Percentiles rank a stretch among this genome's conserved stretches.
These are phyloP conservation scores for Phrynosoma blainvillii DNA, from an alignment of 2,113 vertebrate genomes.

Conservation along the genomic window DNA sequence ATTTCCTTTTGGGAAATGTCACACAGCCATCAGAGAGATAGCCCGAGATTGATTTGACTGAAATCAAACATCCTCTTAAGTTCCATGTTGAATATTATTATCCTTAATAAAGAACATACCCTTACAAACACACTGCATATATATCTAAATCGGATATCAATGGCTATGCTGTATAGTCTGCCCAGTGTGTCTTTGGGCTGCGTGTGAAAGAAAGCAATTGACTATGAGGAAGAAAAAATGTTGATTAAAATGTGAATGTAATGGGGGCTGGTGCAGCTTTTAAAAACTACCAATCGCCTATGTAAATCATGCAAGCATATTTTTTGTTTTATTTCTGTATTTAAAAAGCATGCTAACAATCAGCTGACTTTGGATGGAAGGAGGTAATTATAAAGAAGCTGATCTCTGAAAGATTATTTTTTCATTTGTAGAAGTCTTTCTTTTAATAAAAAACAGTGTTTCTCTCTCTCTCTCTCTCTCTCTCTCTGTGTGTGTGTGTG, in stretches of 20 bases:
- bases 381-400: slow-evolving; percentile 76
- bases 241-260: slow-evolving; percentile 47
- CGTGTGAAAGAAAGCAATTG: slow-evolving; percentile 70
- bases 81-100: slow-evolving; percentile 68
- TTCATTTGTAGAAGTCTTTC: slow-evolving; percentile 76
- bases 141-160: slow-evolving; percentile 58
- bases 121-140: slow-evolving; percentile 40
- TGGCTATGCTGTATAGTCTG: slow-evolving; percentile 43
- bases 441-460: slow-evolving; percentile 77
- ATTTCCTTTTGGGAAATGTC: slow-evolving; percentile 87
- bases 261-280: slow-evolving; percentile 54
- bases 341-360: slow-evolving; percentile 80
- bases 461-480: no score
- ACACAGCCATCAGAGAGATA: slow-evolving; percentile 83
- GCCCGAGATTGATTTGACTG: slow-evolving; percentile 82
- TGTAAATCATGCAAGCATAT: slow-evolving; percentile 50
- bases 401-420: slow-evolving; percentile 78
- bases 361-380: slow-evolving; percentile 72
- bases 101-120: slow-evolving; percentile 66
- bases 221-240: slow-evolving; percentile 53
- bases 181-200: slow-evolving; percentile 22
- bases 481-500: no score
- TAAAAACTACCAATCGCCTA: slow-evolving; percentile 15
- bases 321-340: slow-evolving; percentile 70
- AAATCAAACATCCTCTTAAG: slow-evolving; percentile 76